Evolutionary conservation across 2,888 invertebrate species (phyloP), one percentile per base, ranked within the genome.

Genomic region (Dinocampus coccinellae): DNA sequence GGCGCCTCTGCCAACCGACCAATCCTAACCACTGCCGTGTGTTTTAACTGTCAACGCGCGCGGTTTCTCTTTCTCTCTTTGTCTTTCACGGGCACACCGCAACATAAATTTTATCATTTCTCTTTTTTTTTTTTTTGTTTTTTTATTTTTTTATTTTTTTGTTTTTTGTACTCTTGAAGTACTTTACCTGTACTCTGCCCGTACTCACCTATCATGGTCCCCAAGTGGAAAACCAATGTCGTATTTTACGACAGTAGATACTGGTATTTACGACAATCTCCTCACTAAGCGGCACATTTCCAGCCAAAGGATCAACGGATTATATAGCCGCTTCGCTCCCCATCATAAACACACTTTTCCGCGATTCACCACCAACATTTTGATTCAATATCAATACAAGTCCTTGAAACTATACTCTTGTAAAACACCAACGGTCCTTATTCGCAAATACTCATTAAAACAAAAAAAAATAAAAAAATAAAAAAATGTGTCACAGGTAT

Each of bases 21-120:
- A 85, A 85, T 85, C 83, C 80, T 77, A 83, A 80, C 78, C 76
- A 81, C 80, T 79, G 82, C 81, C 80, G 83, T 85, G 58, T 39
- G 84, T 86, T 87, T 84, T 83, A 84, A 85, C 84, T 86, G 87
- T 86, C 85, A 86, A 83, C 83, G 82, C 79, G 68, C 76, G 70
- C 65, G 78, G 80, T 78, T 71, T 71, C 52, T 70, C 65, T 65
- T 65, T 70, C 65, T 61, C 58, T 52, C 72, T 63, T 75, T 70
- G n/a, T n/a, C n/a, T n/a, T n/a, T n/a, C n/a, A n/a, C 70, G 70
- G 65, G 68, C 76, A 77, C 78, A 78, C 80, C 78, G 78, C 80
- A 84, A 86, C 85, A 85, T 87, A 85, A 87, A 87, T 87, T 87
- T 86, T 80, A 76, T 76, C 64, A 69, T 69, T 72, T 73, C 73